Evolutionary conservation across 2,797 vertebrate genomes (phyloP).

Genomic region (Geotria australis): DNA sequence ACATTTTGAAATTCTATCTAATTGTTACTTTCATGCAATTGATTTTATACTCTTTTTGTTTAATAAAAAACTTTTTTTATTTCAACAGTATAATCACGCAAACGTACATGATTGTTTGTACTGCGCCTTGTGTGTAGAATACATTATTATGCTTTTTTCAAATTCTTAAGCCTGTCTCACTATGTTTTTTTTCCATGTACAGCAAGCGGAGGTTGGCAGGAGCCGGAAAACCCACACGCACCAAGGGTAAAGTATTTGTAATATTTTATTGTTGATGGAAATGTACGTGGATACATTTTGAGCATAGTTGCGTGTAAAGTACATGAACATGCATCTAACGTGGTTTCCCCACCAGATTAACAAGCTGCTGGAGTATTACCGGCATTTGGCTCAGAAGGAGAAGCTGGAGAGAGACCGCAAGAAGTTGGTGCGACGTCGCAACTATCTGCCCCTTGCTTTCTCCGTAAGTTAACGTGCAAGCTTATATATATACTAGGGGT

Average conservation of each 20-base stretch:
- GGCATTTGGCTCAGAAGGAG: constrained; percentile 83
- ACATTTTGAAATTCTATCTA: too few species aligned
- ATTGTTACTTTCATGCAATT: too few species aligned
- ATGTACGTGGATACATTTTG: too few species aligned
- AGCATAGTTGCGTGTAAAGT: too few species aligned
- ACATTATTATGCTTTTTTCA: not conserved
- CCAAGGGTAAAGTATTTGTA: constrained; percentile 35
- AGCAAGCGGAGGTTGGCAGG: constrained; percentile 98
- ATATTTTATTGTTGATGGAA: not conserved
- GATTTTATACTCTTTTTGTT: too few species aligned
- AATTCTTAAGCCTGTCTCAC: not conserved
- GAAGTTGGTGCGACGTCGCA: constrained; percentile 69
- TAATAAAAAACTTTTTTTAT: too few species aligned
- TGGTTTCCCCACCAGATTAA: constrained; percentile 29
- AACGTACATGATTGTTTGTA: too few species aligned
- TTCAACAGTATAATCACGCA: too few species aligned
- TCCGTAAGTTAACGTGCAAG: constrained; percentile 27
- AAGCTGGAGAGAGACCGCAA: constrained; percentile 81
- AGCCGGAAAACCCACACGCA: constrained; percentile 66
- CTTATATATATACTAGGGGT: too few species aligned
- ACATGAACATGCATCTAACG: too few species aligned
- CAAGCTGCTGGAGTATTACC: constrained; percentile 91
- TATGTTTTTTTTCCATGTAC: constrained; percentile 6
- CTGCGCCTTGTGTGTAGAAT: too few species aligned
- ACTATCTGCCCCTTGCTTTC: constrained; percentile 75